Percentiles rank a stretch among this genome's conserved stretches.
Conservation (phyloP, 2,113 vertebrate genomes). For the Thunnus thynnus region DNA sequence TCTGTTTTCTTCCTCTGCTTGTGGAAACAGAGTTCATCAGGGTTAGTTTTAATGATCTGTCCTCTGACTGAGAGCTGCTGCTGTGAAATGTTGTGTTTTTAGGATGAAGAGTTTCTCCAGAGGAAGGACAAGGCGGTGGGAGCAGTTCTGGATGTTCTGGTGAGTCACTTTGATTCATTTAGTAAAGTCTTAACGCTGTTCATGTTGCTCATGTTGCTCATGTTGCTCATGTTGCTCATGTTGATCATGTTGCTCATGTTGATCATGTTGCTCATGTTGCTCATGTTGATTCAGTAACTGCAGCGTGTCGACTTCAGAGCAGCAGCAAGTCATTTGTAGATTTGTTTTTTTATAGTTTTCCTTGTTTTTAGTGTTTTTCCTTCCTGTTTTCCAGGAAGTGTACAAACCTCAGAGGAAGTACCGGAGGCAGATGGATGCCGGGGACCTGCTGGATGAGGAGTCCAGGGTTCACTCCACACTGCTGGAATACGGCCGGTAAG, state of each 20-base stretch:
- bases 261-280: no score
- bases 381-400: conserved; percentile 83
- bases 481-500: conserved; percentile 95
- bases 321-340: no score
- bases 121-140: conserved; percentile 89
- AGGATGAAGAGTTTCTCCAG: conserved; percentile 94
- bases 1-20: no score
- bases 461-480: conserved; percentile 95
- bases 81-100: conserved; percentile 29
- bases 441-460: conserved; percentile 91
- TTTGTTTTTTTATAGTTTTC: conserved; percentile 26
- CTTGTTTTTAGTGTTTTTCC: neutral
- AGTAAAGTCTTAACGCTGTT: no score
- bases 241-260: no score
- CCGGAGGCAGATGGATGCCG: conserved; percentile 90
- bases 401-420: conserved; percentile 97
- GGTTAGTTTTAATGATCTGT: neutral
- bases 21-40: no score
- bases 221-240: no score
- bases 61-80: neutral
- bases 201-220: no score
- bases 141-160: conserved; percentile 87
- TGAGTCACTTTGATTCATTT: conserved; percentile 76
- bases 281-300: no score
- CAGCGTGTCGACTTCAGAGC: no score